A percentile compares a stretch with the other conserved stretches of the same genome.
Evolutionary conservation across 2,888 invertebrate species (phyloP).

Genomic region (Eurytoma adleriae): DNA sequence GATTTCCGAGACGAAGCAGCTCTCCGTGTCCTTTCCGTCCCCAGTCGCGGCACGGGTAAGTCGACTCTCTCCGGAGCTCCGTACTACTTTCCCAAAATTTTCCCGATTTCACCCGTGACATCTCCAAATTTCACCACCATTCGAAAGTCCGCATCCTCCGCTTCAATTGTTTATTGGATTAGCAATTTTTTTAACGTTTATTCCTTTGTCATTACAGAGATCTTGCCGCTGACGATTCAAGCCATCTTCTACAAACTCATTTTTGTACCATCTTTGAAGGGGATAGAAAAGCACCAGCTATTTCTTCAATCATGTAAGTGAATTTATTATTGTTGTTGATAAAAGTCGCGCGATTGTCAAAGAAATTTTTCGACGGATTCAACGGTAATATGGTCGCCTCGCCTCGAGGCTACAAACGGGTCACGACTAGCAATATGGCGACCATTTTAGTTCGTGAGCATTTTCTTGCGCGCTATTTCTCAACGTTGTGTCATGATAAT

Average conservation of each 20-base stretch:
- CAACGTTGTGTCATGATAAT: neutral
- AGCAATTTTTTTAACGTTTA: slow-evolving; percentile 17
- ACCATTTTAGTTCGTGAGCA: neutral
- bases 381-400: neutral
- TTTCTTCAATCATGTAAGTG: slow-evolving; percentile 68
- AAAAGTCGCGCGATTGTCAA: neutral
- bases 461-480: neutral
- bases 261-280: slow-evolving; percentile 56
- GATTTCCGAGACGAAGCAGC: slow-evolving; percentile 62
- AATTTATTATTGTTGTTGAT: neutral
- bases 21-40: slow-evolving; percentile 69
- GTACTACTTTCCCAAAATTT: neutral
- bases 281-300: slow-evolving; percentile 62
- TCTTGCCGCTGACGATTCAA: slow-evolving; percentile 61
- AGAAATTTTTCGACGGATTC: neutral
- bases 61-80: slow-evolving; percentile 40
- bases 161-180: neutral
- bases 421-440: neutral
- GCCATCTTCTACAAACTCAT: neutral
- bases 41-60: slow-evolving; percentile 69
- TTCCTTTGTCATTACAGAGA: slow-evolving; percentile 62
- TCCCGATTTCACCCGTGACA: neutral
- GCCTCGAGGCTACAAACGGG: neutral
- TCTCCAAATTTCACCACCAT: neutral
- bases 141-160: too few species aligned